phyloP scores from a whole-genome alignment of 1,140 invertebrate genomes.

The Elysia chlorotica region DNA sequence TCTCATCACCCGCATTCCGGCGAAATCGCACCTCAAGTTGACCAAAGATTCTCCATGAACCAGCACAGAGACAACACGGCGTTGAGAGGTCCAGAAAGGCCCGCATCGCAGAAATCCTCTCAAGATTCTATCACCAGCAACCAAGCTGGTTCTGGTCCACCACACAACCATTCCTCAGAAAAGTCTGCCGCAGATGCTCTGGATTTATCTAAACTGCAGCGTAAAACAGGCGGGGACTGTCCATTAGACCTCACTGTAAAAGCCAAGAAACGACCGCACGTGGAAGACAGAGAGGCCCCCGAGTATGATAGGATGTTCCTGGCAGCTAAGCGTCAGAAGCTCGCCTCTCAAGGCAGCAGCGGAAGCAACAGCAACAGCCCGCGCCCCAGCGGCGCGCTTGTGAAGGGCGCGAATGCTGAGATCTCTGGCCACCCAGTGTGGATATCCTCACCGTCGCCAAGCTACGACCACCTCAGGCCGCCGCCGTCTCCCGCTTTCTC shows the following conservation, averaged over 20 bases:
- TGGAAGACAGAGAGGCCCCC: not conserved
- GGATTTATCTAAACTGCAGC: constrained; percentile 26
- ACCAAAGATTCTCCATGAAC: not conserved
- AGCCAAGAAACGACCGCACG: constrained; percentile 26
- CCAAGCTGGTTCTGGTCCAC: too few relatives aligned
- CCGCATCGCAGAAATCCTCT: too few relatives aligned
- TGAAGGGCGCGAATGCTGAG: not conserved
- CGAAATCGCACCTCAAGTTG: not conserved
- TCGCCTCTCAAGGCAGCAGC: not conserved
- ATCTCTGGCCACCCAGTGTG: constrained; percentile 6
- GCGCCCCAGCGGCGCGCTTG: not conserved
- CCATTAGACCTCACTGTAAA: constrained; percentile 37
- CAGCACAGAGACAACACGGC: not conserved
- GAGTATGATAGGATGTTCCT: constrained; percentile 7
- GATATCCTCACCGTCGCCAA: constrained; percentile 12
- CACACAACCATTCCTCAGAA: not conserved
- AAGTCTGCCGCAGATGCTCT: constrained; percentile 15
- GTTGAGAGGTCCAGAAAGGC: not conserved
- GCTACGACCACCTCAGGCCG: not conserved
- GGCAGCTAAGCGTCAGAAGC: constrained; percentile 14
- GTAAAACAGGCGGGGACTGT: constrained; percentile 22
- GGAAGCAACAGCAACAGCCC: not conserved
- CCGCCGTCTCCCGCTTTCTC: constrained; percentile 8
- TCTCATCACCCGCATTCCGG: constrained; percentile 1
- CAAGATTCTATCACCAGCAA: too few relatives aligned